phyloP scores from a whole-genome alignment of 2,888 invertebrate species.

The Kuschelorhynchus macadamiae region DNA sequence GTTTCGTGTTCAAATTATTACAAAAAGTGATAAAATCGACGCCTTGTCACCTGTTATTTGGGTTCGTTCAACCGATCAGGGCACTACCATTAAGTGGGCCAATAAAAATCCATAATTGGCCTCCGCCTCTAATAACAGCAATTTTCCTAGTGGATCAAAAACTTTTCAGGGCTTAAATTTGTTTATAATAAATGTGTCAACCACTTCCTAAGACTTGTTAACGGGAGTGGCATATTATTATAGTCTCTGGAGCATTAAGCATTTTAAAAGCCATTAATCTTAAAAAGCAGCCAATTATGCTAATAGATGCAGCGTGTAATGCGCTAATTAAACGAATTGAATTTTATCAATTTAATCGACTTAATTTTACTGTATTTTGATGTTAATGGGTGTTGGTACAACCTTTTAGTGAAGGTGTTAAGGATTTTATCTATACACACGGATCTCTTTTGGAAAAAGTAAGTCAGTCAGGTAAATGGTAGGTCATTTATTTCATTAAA shows the following conservation, averaged over 20 bases:
- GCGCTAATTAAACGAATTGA: constrained; percentile 24
- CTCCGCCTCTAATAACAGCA: constrained; percentile 19
- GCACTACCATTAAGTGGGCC: too few relatives aligned
- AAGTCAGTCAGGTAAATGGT: too few relatives aligned
- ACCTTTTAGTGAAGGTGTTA: too few relatives aligned
- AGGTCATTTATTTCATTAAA: too few relatives aligned
- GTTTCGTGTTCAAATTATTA: too few relatives aligned
- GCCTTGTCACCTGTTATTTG: too few relatives aligned
- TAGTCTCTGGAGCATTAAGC: constrained; percentile 15
- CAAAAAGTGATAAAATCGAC: too few relatives aligned
- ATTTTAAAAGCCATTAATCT: constrained; percentile 30
- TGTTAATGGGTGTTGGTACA: too few relatives aligned
- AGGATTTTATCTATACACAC: too few relatives aligned
- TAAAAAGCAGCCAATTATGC: constrained; percentile 26
- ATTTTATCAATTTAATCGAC: constrained; percentile 27
- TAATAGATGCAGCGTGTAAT: constrained; percentile 27
- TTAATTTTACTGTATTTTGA: neutral
- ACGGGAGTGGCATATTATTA: constrained; percentile 17
- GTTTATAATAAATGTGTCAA: constrained; percentile 23
- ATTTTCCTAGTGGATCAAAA: constrained; percentile 11
- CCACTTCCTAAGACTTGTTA: constrained; percentile 18
- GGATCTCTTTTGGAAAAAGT: neutral
- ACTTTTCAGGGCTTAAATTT: constrained; percentile 16
- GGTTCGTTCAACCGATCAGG: too few relatives aligned
- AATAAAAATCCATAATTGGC: too few relatives aligned